Evolutionary conservation across 2,888 invertebrate species (phyloP), one percentile per base, ranked within the genome.

Genomic region (Emmelina monodactyla): DNA sequence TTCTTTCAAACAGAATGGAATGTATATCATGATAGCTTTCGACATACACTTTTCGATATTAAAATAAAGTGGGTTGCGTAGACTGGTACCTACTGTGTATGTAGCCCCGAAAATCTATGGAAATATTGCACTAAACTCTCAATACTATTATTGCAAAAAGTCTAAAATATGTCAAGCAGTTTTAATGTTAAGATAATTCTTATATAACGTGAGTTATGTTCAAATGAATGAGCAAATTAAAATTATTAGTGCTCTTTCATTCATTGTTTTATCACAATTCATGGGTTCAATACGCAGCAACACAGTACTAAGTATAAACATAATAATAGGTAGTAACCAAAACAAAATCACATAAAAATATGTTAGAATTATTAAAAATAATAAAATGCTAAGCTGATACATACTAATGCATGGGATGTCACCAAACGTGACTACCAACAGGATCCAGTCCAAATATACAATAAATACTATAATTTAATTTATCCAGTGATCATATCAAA

Each of bases 261-360:
- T 51, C 48, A 48, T 51, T 44, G 43, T 46, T 43, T 42, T 45
- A 47, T 46, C 44, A 44, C 44, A 45, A 41, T 39, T 44, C 22
- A 35, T 45, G 40, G 40, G 25, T 25, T n/a, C 11, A 25, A n/a
- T 25, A 25, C n/a, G 25, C 25, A 25, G 25, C n/a, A 11, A 25
- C n/a, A 25, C 25, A 25, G 11, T 25, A 25, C 25, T n/a, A 25
- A 25, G 22, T 22, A 22, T 25, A 22, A 25, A 22, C 28, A n/a
- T n/a, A n/a, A n/a, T n/a, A 25, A 25, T 25, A n/a, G 11, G 25
- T 3, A 7, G 11, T 25, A 25, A 25, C 9, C 9, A 25, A 25
- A 25, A 4, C 4, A 25, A 25, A 25, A 3, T 25, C 25, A 25
- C 25, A 4, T 25, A 25, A 25, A 9, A 25, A 9, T 25, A 25